These are phyloP conservation scores for Tangara arthus DNA, from an alignment of 2,797 vertebrate genomes.

Conservation along the genomic window DNA sequence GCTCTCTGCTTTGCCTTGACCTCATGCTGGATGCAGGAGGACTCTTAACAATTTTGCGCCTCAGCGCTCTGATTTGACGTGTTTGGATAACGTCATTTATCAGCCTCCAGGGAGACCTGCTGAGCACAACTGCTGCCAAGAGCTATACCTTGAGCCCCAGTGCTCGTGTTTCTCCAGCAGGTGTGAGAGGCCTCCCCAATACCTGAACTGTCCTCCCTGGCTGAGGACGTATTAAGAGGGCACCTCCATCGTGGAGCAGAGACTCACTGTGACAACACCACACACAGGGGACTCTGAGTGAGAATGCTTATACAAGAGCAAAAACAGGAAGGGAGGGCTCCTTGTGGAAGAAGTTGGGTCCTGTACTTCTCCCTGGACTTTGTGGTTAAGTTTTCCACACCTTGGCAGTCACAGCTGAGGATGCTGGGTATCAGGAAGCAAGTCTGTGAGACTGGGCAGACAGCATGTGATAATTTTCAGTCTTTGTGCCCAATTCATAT, in stretches of 20 bases:
- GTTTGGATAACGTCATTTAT: slow-evolving; percentile 26
- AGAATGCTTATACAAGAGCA: background rate
- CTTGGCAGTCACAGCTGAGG: background rate
- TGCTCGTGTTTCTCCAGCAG: background rate
- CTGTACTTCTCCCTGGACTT: background rate
- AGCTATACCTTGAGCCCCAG: background rate
- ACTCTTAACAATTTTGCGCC: background rate
- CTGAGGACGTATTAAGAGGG: accelerated
- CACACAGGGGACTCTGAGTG: background rate
- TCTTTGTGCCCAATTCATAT: background rate
- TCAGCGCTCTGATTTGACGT: background rate
- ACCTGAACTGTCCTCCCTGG: background rate
- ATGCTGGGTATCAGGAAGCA: background rate
- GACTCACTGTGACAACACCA: background rate
- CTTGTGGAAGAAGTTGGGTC: accelerated
- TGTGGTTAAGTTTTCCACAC: background rate
- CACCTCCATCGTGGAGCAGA: background rate
- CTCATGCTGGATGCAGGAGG: background rate
- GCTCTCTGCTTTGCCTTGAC: background rate
- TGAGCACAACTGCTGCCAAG: background rate
- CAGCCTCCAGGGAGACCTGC: background rate
- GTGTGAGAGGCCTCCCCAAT: accelerated
- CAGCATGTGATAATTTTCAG: background rate
- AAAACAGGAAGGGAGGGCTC: background rate
- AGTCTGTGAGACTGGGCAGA: background rate